Conservation (phyloP, 30 jellyfish, hydroid and myxozoan species). For the Nemopilema nomurai region DNA sequence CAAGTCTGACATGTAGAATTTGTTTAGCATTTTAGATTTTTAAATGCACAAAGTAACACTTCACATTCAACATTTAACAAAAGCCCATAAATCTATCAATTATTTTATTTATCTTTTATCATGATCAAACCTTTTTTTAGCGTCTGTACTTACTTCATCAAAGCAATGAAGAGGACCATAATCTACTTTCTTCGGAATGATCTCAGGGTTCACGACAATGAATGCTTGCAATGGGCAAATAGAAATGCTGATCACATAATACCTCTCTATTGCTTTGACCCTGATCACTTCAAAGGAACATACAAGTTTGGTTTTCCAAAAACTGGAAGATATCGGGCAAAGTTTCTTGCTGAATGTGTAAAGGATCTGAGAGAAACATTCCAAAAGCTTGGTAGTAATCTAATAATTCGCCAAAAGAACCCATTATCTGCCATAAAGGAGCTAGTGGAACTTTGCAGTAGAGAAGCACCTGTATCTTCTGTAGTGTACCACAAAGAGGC, state of each 20-base stretch:
- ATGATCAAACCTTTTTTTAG: no score
- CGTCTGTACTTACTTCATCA: not conserved
- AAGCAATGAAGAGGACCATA: conserved; percentile 37
- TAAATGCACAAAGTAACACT: no score
- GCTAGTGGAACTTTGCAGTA: conserved; percentile 39
- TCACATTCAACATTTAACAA: no score
- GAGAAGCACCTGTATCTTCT: conserved; percentile 61
- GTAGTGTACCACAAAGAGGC: conserved; percentile 66
- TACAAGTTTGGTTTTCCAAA: conserved; percentile 56
- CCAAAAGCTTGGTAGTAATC: conserved; percentile 44
- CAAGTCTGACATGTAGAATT: no score
- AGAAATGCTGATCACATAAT: conserved; percentile 41
- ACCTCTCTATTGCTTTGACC: conserved; percentile 72
- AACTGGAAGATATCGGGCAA: conserved; percentile 56
- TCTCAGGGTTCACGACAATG: conserved; percentile 69
- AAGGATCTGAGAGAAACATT: conserved; percentile 34
- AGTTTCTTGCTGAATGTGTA: conserved; percentile 48
- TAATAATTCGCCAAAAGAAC: conserved; percentile 40
- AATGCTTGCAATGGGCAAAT: conserved; percentile 63
- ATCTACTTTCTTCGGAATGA: conserved; percentile 60
- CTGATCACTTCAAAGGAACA: conserved; percentile 67
- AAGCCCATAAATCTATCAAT: no score
- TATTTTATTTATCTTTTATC: no score
- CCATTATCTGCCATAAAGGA: conserved; percentile 45
- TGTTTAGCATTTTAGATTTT: no score